Base-by-base conservation (phyloP, 2,113 vertebrate species). In the Pseudorectes ferrugineus region DNA sequence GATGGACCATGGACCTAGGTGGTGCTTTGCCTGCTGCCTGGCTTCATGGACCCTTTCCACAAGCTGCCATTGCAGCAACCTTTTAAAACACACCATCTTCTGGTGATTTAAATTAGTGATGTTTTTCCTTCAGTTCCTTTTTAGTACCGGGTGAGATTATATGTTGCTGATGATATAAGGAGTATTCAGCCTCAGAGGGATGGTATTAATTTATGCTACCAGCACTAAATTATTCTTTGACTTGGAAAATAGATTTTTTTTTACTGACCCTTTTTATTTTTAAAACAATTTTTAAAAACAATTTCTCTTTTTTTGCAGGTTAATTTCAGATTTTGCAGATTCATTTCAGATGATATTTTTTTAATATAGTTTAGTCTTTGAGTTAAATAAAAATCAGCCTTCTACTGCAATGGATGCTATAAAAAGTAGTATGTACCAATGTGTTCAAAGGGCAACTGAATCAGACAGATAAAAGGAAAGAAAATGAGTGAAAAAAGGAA, bases 1-100 rank as follows among this genome's bases (percentile, higher is more conserved):
- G 1, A 7, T 2, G 2, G 11, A 12, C 23, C 14, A 22, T 13
- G 38, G n/a, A 19, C 21, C 8, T 19, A 0, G 21, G 17, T 3
- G 11, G 20, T 75, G 54, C n/a, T 68, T 31, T 38, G 24, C n/a
- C 28, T 71, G 35, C 45, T 45, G 13, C 38, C 24, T n/a, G 40
- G 5, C 45, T 90, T 85, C 78, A 33, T 0, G 4, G 61, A 18
- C 8, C n/a, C 43, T 25, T 61, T 63, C 19, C 48, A 67, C 17
- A 40, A 36, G 17, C 13, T 59, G 77, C 48, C 35, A 24, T 54
- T 12, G 2, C 14, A 65, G 21, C 12, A 28, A 16, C 6, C 14
- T 81, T 91, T 55, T 63, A 49, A 70, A 93, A 62, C 36, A 72
- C 17, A 54, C 12, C 28, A 6, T n/a, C 35, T 52, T 66, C 42